Evolutionary conservation across 2,113 vertebrate species (phyloP).

Genomic region (Chrysochloris asiatica): DNA sequence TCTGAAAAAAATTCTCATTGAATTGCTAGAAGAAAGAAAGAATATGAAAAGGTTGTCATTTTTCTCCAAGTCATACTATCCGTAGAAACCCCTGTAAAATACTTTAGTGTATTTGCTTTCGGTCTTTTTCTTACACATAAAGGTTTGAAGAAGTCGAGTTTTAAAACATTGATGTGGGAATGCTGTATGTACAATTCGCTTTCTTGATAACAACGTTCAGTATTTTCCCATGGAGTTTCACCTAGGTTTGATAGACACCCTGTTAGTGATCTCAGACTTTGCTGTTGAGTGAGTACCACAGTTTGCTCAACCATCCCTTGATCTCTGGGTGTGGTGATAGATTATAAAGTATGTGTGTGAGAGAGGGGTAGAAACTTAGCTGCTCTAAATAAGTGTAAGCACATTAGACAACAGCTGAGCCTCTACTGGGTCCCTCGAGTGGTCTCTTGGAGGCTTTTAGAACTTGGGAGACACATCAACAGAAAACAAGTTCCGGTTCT

Average conservation of each 20-base stretch:
- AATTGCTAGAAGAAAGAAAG: background rate
- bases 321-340: background rate
- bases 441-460: background rate
- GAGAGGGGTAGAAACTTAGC: background rate
- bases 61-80: background rate
- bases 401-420: background rate
- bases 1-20: background rate
- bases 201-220: background rate
- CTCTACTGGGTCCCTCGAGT: background rate
- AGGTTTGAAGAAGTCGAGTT: background rate
- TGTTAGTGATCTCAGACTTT: background rate
- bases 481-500: conserved; percentile 8
- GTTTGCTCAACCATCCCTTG: background rate
- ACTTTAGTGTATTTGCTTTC: background rate
- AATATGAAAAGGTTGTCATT: no score
- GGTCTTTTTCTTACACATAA: background rate
- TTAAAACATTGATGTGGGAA: background rate
- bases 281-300: background rate
- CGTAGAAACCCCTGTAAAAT: background rate
- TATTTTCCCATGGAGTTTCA: conserved; percentile 5
- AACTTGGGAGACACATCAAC: background rate
- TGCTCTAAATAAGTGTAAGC: background rate
- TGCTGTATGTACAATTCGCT: background rate
- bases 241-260: background rate
- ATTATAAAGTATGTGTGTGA: background rate